These are phyloP conservation scores for Urocynchramus pylzowi DNA, from an alignment of 2,113 vertebrate species.

Conservation along the genomic window DNA sequence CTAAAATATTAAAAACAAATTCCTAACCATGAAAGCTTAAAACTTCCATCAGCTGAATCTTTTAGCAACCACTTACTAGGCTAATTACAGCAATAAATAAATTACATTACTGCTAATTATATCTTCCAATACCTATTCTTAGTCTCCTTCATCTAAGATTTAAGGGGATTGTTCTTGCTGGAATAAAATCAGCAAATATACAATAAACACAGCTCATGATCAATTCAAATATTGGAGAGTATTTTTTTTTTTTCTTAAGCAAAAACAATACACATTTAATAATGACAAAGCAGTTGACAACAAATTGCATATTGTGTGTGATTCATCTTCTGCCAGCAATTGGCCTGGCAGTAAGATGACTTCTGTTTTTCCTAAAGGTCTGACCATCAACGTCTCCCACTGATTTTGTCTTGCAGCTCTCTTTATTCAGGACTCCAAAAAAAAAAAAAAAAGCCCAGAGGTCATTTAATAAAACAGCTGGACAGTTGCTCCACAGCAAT, in stretches of 20 bases:
- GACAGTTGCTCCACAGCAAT: background rate
- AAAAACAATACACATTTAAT: background rate
- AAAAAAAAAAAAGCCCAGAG: background rate
- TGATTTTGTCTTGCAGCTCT: background rate
- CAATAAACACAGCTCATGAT: background rate
- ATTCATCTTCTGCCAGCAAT: background rate
- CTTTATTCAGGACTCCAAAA: background rate
- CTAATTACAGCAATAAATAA: background rate
- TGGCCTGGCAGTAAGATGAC: background rate
- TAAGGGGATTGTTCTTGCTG: background rate
- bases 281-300: background rate
- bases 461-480: background rate
- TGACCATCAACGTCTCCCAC: background rate
- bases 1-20: background rate
- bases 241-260: background rate
- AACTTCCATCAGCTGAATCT: background rate
- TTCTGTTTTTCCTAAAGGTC: background rate
- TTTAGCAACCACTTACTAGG: background rate
- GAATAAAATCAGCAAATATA: background rate
- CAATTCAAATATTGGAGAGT: background rate
- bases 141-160: background rate
- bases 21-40: background rate
- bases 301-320: background rate
- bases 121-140: background rate
- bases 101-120: background rate